Percentiles rank a stretch among this genome's conserved stretches.
Conservation (phyloP, 2,113 vertebrate species). For the Syngnathus typhle region DNA sequence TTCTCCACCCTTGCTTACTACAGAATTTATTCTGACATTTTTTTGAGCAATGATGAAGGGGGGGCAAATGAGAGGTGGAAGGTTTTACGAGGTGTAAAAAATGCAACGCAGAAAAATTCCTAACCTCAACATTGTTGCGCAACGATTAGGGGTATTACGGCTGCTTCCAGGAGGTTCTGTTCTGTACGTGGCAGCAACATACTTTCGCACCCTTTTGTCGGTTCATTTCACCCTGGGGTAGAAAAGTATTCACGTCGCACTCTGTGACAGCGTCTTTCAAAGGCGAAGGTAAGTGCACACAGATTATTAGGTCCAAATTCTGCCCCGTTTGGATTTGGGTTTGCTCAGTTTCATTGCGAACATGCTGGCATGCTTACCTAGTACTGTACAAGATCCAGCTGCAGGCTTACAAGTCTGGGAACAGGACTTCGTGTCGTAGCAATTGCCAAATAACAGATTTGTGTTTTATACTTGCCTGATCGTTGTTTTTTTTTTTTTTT, state of each 20-base stretch:
- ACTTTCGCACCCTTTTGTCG: slow-evolving; percentile 10
- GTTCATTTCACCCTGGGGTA: slow-evolving; percentile 17
- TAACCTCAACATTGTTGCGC: slow-evolving; percentile 37
- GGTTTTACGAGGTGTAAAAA: neutral
- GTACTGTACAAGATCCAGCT: slow-evolving; percentile 11
- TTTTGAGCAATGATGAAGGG: too few species aligned
- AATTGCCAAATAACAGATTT: neutral
- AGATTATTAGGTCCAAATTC: too few species aligned
- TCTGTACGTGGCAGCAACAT: slow-evolving; percentile 68
- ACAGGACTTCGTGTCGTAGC: neutral
- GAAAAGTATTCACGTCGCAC: neutral
- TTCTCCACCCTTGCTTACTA: neutral
- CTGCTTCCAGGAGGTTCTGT: slow-evolving; percentile 18
- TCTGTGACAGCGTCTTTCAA: neutral
- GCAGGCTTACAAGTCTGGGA: neutral
- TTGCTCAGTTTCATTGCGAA: slow-evolving; percentile 13
- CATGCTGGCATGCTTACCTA: slow-evolving; percentile 39
- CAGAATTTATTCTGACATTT: neutral
- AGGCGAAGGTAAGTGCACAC: slow-evolving; percentile 37
- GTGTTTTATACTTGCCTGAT: neutral
- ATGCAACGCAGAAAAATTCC: neutral
- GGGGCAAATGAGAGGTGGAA: neutral
- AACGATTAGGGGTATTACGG: slow-evolving; percentile 25
- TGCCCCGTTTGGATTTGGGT: neutral
- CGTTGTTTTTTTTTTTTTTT: slow-evolving; percentile 1